Evolutionary conservation across 2,113 vertebrate genomes (phyloP).

Genomic region (Myotis lucifugus): DNA sequence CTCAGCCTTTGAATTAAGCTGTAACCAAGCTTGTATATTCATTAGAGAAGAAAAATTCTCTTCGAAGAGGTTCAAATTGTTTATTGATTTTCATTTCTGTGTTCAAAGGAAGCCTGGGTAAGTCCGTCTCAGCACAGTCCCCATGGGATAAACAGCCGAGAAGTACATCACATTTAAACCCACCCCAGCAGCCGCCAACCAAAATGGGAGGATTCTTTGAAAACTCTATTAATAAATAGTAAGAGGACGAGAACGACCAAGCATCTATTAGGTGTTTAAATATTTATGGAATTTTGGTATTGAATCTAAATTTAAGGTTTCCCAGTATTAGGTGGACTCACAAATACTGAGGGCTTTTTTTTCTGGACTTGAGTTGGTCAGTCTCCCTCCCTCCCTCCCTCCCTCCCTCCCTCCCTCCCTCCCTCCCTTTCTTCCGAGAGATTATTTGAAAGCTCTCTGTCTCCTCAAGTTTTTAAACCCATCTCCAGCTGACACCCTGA

Average conservation of each 20-base stretch:
- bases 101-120: slow-evolving; percentile 95
- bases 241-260: slow-evolving; percentile 65
- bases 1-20: slow-evolving; percentile 91
- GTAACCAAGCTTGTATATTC: slow-evolving; percentile 98
- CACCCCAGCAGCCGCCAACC: slow-evolving; percentile 79
- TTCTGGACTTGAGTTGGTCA: neutral
- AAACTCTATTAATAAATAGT: slow-evolving; percentile 86
- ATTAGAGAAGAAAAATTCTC: slow-evolving; percentile 96
- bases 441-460: neutral
- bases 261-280: neutral
- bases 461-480: neutral
- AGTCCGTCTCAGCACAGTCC: slow-evolving; percentile 92
- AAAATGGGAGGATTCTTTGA: slow-evolving; percentile 86
- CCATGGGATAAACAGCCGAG: slow-evolving; percentile 86
- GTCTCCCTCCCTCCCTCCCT: neutral
- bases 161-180: slow-evolving; percentile 85
- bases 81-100: slow-evolving; percentile 99
- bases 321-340: neutral
- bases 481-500: neutral
- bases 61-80: slow-evolving; percentile 99
- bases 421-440: neutral
- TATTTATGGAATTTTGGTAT: neutral
- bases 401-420: no score
- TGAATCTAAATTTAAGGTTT: neutral
- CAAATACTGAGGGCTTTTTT: neutral